phyloP scores from a whole-genome alignment of 2,797 vertebrate genomes.

The Enteromius radiatus region DNA sequence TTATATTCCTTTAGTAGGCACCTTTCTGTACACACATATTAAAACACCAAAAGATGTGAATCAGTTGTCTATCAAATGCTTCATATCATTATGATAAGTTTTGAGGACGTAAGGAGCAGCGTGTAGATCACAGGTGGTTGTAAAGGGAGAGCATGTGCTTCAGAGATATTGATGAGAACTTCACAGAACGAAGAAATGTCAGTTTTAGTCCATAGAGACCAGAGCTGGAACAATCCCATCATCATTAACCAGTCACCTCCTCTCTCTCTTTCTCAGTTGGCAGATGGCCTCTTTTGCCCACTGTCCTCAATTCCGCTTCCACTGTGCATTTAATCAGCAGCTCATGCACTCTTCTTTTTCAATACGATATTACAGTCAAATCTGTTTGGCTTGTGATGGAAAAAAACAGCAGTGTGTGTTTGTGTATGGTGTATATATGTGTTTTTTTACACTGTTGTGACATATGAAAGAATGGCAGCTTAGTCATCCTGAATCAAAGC shows the following conservation, averaged over 20 bases:
- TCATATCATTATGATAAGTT: not conserved
- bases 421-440: conserved; percentile 26
- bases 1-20: not conserved
- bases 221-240: conserved; percentile 38
- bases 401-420: conserved; percentile 5
- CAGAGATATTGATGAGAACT: not conserved
- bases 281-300: conserved; percentile 45
- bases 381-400: not conserved
- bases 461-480: conserved; percentile 29
- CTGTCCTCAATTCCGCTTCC: conserved; percentile 54
- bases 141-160: not conserved
- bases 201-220: conserved; percentile 24
- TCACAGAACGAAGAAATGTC: conserved; percentile 37
- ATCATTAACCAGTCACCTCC: conserved; percentile 27
- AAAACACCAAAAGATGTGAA: not conserved
- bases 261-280: conserved; percentile 39
- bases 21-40: not conserved
- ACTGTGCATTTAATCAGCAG: conserved; percentile 37
- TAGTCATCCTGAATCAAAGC: conserved; percentile 32
- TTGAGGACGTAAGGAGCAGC: not conserved
- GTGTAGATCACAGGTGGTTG: not conserved
- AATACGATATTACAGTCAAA: conserved; percentile 38
- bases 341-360: conserved; percentile 23
- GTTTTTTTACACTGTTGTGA: conserved; percentile 29
- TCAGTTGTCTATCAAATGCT: not conserved